Conservation (phyloP, 2,113 vertebrate genomes). For the Spea multiplicata region DNA sequence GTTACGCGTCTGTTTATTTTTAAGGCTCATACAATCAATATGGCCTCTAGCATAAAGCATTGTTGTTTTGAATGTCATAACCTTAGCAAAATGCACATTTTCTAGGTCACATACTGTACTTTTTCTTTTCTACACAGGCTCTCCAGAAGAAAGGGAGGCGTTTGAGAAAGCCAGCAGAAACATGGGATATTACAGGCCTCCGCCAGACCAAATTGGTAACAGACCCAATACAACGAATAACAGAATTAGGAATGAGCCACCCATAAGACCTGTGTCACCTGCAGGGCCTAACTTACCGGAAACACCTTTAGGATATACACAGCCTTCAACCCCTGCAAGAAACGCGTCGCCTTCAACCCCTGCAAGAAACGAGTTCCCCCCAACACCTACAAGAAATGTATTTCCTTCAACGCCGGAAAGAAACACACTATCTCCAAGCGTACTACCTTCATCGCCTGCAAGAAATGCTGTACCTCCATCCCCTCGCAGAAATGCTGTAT, state of each 20-base stretch:
- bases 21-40: too few relatives aligned
- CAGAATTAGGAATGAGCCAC: slow-evolving; percentile 2
- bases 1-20: background rate
- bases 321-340: background rate
- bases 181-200: slow-evolving; percentile 2
- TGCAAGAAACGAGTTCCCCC: background rate
- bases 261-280: background rate
- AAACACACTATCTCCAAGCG: background rate
- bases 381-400: background rate
- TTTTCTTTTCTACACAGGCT: slow-evolving; percentile 20
- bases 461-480: background rate
- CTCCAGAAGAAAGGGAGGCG: background rate
- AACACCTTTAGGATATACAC: background rate
- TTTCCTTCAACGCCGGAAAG: background rate
- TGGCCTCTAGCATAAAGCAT: too few relatives aligned
- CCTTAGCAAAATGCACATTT: too few relatives aligned
- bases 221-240: background rate
- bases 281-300: background rate
- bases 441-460: background rate
- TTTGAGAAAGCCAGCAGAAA: slow-evolving; percentile 18
- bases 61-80: too few relatives aligned
- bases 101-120: too few relatives aligned
- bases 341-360: background rate
- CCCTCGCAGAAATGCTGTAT: background rate
- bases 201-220: background rate